These are phyloP conservation scores for Burhinus bistriatus DNA, from an alignment of 2,113 vertebrate genomes.

Conservation along the genomic window DNA sequence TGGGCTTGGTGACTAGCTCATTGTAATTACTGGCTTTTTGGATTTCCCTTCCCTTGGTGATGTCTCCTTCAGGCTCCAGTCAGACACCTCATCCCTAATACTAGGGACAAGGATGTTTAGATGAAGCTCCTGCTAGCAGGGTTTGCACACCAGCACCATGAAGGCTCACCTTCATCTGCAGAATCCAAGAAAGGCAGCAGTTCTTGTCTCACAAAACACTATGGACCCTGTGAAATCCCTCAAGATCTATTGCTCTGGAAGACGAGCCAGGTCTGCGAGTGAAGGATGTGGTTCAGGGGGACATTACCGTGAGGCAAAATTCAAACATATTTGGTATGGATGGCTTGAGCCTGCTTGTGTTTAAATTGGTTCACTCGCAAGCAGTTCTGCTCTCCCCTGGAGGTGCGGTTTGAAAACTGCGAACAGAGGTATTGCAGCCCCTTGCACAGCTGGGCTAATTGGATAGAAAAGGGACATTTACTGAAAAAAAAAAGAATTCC, in stretches of 20 bases:
- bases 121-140: background rate
- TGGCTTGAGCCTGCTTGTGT: background rate
- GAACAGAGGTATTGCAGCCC: background rate
- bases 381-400: background rate
- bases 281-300: background rate
- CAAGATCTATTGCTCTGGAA: background rate
- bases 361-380: background rate
- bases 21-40: background rate
- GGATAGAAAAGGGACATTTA: background rate
- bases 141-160: fast-evolving
- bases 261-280: fast-evolving
- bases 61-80: background rate
- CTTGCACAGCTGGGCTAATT: background rate
- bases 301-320: background rate
- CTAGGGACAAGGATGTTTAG: background rate
- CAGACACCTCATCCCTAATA: background rate
- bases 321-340: background rate
- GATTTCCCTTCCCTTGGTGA: background rate
- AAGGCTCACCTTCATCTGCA: background rate
- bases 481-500: background rate
- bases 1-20: background rate
- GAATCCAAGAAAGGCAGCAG: background rate
- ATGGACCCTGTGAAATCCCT: background rate
- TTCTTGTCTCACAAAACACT: background rate
- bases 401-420: background rate